Evolutionary conservation across 2,113 vertebrate species (phyloP), one percentile per base, ranked within the genome.

Genomic region (Syrrhaptes paradoxus): DNA sequence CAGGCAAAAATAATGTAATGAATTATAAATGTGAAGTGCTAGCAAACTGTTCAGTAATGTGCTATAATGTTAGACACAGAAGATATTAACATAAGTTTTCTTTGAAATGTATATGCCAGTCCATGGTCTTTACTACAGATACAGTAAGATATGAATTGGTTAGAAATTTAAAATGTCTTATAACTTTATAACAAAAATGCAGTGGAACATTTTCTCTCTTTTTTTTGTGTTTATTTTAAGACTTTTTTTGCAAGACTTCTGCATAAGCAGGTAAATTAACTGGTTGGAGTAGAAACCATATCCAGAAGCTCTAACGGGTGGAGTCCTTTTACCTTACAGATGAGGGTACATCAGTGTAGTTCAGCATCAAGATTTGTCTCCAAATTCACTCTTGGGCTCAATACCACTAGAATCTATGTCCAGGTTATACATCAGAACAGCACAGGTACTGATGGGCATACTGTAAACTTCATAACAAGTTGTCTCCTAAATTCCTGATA

Each of bases 11-110:
- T 81, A 2, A 3, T 79, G 72, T 85, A 61, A 88, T 68, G 59
- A 78, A 87, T 96, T 95, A 93, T 88, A 97, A 95, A 96, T 16
- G 49, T 75, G 89, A 96, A 93, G 36, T 89, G 76, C 76, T 93
- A 84, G 79, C 78, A 96, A 97, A 96, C 41, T 65, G 85, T 95
- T 97, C 58, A 66, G 46, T 91, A 87, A 93, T 71, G 80, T 94
- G 74, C 67, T 93, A 76, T 90, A 63, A 55, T 90, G 49, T 85
- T 90, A 96, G 95, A 96, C 83, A 87, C 24, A 24, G 71, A 66
- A 96, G 81, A 73, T 84, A 93, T 85, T 96, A 96, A 52, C 78
- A 85, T 70, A 93, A 82, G 84, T 84, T 67, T 54, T 92, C 55
- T 85, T 94, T 75, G 67, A 90, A 83, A 93, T 21, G 80, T 75